These are phyloP conservation scores for Thomomys bottae DNA, from an alignment of 2,113 vertebrate species.

Conservation along the genomic window DNA sequence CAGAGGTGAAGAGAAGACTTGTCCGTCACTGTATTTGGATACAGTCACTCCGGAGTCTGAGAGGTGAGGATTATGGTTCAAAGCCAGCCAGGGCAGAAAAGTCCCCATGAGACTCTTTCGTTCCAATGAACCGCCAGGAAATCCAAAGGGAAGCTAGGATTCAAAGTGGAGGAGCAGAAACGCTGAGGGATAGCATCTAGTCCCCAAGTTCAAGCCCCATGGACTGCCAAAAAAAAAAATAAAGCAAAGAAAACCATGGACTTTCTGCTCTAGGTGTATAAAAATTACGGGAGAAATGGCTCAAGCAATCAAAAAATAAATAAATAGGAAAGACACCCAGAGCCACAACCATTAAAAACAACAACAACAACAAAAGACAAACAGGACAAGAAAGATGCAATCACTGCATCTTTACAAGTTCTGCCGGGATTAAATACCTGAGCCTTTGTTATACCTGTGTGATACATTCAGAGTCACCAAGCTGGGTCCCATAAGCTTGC, in stretches of 20 bases:
- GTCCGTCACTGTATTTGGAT: neutral
- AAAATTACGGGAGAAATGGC: neutral
- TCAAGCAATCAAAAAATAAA: neutral
- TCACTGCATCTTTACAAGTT: neutral
- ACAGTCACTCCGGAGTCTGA: neutral
- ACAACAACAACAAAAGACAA: neutral
- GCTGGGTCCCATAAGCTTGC: neutral
- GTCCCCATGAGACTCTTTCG: no score
- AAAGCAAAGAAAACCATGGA: no score
- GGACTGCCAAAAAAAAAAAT: no score
- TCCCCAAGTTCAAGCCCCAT: no score
- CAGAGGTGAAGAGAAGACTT: neutral
- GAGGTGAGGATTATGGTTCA: no score
- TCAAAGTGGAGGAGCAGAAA: no score
- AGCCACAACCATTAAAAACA: neutral
- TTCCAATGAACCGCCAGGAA: no score
- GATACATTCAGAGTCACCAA: neutral
- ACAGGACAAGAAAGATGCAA: rapidly evolving
- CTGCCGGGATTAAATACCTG: neutral
- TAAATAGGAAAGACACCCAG: neutral
- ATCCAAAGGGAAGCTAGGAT: no score
- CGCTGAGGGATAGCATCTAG: no score
- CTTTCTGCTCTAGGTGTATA: neutral
- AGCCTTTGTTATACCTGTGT: neutral
- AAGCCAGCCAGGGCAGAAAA: no score